Evolutionary conservation across 1,140 invertebrate genomes (phyloP), one percentile per base, ranked within the genome.

Genomic region (Anoplophora glabripennis): DNA sequence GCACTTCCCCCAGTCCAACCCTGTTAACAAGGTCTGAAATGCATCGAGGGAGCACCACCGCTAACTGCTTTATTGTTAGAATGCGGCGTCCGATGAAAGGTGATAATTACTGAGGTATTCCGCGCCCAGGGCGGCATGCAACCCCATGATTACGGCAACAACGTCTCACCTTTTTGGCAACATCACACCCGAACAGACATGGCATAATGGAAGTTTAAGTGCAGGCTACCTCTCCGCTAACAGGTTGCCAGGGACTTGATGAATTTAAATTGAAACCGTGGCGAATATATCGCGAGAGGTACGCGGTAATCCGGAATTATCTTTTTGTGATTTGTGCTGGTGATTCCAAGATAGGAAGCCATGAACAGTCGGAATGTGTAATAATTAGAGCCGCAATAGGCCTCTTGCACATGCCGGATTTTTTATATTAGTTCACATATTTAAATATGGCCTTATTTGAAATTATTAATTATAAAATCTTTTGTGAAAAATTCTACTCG

Each of bases 11-110:
- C 21, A 28, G 21, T 28, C 21, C 21, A 5, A 28, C 21, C 21
- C 21, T 28, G 21, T 28, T 56, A 56, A 56, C 53, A 46, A 56
- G 53, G 42, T 46, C 53, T 45, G 46, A 56, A 56, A 56, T 46
- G 53, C 42, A 56, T 12, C 55, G 33, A 48, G 55, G 21, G 21
- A 28, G 21, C 21, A 48, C 45, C 55, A 37, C 49, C 45, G 55
- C 55, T 57, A 57, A 57, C 55, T 57, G 49, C 55, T 57, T 57
- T 57, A 57, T 57, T 57, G 55, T 57, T 57, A 57, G 55, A 48
- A 57, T 57, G 47, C 55, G 45, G 55, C 46, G 55, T 46, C 45
- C 55, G 55, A 57, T 57, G 55, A 57, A 51, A 57, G 47, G 55
- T 57, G 55, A 57, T 57, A 57, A 57, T 57, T 57, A 57, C 46